phyloP scores from a whole-genome alignment of 2,113 vertebrate species.

The Zosterops pallidus region DNA sequence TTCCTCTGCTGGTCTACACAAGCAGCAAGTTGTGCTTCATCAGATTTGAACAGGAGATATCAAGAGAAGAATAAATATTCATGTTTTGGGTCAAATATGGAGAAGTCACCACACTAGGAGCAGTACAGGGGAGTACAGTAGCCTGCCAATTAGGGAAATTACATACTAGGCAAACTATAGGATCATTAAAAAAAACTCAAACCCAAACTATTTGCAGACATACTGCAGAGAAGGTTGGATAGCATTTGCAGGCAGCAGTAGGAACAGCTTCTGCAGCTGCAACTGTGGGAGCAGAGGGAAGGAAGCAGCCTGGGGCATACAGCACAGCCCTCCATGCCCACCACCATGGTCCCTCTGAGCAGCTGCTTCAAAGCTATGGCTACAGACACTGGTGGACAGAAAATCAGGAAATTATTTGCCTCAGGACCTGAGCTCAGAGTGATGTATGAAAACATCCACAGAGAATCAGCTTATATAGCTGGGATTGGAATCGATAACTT shows the following conservation, averaged over 20 bases:
- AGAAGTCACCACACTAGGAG: background rate
- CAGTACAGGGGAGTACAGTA: accelerated
- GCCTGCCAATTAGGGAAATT: background rate
- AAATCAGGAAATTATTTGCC: background rate
- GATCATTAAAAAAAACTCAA: background rate
- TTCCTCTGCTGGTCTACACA: background rate
- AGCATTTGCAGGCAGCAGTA: background rate
- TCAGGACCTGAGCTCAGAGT: background rate
- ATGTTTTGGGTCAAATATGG: background rate
- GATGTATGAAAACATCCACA: background rate
- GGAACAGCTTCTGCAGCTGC: background rate
- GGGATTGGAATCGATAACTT: background rate
- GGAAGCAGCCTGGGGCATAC: background rate
- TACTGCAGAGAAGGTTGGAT: background rate
- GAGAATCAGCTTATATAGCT: background rate
- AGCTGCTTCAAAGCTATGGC: background rate
- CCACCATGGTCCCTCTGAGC: background rate
- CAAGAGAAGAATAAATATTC: background rate
- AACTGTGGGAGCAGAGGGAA: background rate
- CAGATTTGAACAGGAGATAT: background rate
- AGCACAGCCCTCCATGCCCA: background rate
- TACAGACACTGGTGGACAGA: background rate
- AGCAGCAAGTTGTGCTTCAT: background rate
- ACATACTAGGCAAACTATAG: background rate
- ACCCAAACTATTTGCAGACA: background rate